A percentile compares a stretch with the other conserved stretches of the same genome.
Evolutionary conservation across 1,140 invertebrate genomes (phyloP).

Genomic region (Dreissena rostriformis): DNA sequence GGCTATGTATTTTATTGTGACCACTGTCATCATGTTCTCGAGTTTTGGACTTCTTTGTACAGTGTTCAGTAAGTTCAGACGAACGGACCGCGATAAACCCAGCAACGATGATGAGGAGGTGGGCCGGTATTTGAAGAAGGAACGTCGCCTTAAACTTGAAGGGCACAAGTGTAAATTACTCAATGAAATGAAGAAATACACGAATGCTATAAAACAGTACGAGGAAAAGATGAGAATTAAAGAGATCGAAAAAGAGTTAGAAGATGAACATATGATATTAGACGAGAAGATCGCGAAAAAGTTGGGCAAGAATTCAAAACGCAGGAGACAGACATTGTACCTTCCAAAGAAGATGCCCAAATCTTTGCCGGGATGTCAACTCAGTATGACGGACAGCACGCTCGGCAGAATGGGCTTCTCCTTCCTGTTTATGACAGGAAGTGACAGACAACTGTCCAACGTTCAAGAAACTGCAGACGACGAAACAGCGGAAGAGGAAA

Average conservation of each 20-base stretch:
- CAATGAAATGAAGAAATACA: constrained; percentile 24
- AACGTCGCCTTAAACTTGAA: constrained; percentile 34
- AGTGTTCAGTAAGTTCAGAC: constrained; percentile 11
- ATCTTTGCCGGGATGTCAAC: neutral
- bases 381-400: constrained; percentile 11
- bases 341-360: neutral
- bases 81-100: neutral
- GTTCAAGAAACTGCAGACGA: too few species aligned
- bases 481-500: too few species aligned
- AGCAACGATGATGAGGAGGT: constrained; percentile 21
- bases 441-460: too few species aligned
- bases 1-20: constrained; percentile 45
- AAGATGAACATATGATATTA: neutral
- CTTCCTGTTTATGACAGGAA: constrained; percentile 28
- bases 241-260: constrained; percentile 4
- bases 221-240: constrained; percentile 25
- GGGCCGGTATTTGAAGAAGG: constrained; percentile 22
- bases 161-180: constrained; percentile 33
- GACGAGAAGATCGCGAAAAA: too few species aligned
- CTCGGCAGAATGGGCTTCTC: constrained; percentile 28
- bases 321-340: neutral
- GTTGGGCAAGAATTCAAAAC: too few species aligned
- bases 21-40: constrained; percentile 27
- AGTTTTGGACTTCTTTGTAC: constrained; percentile 27
- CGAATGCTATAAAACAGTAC: constrained; percentile 13